Evolutionary conservation across 2,797 vertebrate species (phyloP).

Genomic region (Oreochromis grahami): DNA sequence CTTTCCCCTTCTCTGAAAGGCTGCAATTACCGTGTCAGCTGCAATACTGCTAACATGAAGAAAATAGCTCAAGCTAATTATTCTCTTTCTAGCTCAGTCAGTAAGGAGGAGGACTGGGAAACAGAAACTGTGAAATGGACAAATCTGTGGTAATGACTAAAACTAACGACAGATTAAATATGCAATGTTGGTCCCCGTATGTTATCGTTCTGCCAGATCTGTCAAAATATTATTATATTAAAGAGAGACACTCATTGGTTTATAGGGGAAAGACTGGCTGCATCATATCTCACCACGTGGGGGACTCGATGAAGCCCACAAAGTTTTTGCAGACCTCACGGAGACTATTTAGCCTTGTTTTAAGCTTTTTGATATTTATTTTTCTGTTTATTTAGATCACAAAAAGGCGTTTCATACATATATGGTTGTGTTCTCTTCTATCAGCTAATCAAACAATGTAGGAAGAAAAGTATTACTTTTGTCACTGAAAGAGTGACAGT

Average conservation of each 20-base stretch:
- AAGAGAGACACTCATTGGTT: background rate
- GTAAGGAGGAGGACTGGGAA: background rate
- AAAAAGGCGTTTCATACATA: background rate
- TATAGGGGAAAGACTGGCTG: background rate
- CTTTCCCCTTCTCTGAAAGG: conserved; percentile 50
- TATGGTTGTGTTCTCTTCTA: background rate
- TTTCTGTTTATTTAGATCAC: background rate
- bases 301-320: background rate
- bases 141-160: conserved; percentile 6
- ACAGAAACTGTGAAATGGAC: conserved; percentile 20
- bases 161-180: conserved; percentile 2
- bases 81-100: conserved; percentile 45
- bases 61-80: conserved; percentile 62
- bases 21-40: conserved; percentile 67
- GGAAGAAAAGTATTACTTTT: background rate
- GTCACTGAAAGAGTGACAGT: background rate
- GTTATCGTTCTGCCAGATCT: background rate
- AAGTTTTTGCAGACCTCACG: background rate
- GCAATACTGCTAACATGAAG: conserved; percentile 45
- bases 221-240: conserved; percentile 19
- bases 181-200: conserved; percentile 12
- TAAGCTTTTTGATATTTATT: background rate
- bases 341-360: background rate
- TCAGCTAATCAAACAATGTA: background rate
- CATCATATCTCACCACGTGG: background rate